These are phyloP conservation scores for Bicyclus anynana DNA, from an alignment of 1,140 invertebrate genomes.

Conservation along the genomic window DNA sequence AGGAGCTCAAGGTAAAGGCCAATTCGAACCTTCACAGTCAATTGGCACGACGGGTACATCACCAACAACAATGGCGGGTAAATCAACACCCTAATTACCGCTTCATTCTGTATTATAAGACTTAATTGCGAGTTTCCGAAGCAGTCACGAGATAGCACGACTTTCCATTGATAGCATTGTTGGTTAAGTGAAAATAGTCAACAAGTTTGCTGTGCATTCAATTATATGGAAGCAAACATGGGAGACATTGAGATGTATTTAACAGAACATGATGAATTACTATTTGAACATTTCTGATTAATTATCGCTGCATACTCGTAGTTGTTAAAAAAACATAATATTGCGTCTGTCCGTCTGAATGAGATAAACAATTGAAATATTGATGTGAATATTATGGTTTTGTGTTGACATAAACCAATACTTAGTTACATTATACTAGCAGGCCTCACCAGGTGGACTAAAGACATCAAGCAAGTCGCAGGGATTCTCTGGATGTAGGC, in stretches of 20 bases:
- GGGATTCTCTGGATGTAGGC: too few relatives aligned
- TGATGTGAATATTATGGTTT: too few relatives aligned
- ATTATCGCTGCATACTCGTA: slow-evolving; percentile 12
- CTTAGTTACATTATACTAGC: too few relatives aligned
- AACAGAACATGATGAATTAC: slow-evolving; percentile 34
- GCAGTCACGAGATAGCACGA: neutral
- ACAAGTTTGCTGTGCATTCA: slow-evolving; percentile 23
- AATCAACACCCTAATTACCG: neutral
- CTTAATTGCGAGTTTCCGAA: neutral
- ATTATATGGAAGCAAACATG: slow-evolving; percentile 31
- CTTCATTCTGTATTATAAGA: neutral
- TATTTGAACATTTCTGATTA: slow-evolving; percentile 35
- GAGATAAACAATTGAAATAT: too few relatives aligned
- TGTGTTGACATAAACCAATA: too few relatives aligned
- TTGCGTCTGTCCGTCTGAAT: neutral
- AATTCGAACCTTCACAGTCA: too few relatives aligned
- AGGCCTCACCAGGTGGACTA: too few relatives aligned
- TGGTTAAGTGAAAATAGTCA: slow-evolving; percentile 3
- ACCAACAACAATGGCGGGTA: too few relatives aligned
- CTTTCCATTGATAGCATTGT: neutral
- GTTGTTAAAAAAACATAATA: too few relatives aligned
- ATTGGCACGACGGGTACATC: too few relatives aligned
- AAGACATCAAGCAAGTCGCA: too few relatives aligned
- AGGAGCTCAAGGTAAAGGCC: too few relatives aligned
- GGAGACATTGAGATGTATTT: slow-evolving; percentile 16